Percentiles rank a stretch among this genome's conserved stretches.
Evolutionary conservation across 30 jellyfish, hydroid and myxozoan genomes (phyloP).

Genomic region (Aurelia sp.): DNA sequence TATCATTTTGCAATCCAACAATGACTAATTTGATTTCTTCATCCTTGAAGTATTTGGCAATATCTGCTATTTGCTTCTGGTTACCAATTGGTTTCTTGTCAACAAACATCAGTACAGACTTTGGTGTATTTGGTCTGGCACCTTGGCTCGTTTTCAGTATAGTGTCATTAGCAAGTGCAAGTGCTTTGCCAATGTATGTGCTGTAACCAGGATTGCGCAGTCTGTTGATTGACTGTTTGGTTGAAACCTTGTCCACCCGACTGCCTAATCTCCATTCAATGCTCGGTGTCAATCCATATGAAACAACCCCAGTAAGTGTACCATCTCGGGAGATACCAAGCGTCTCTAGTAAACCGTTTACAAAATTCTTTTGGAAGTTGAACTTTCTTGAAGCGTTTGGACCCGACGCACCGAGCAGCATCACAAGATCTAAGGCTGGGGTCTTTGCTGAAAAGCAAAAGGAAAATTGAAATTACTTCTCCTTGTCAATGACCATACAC

Average conservation of each 20-base stretch:
- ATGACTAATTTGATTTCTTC: constrained; percentile 52
- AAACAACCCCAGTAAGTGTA: constrained; percentile 56
- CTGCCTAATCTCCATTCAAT: constrained; percentile 48
- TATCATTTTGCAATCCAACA: constrained; percentile 61
- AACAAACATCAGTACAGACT: constrained; percentile 68
- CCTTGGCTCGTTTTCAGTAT: constrained; percentile 44
- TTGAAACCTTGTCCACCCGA: not conserved
- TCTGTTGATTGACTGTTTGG: not conserved
- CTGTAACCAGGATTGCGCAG: constrained; percentile 26
- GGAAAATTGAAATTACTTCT: no score
- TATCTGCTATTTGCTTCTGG: not conserved
- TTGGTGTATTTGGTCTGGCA: constrained; percentile 61
- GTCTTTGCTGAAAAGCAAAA: constrained; percentile 54
- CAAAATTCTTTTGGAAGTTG: constrained; percentile 69
- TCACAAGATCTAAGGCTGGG: constrained; percentile 69
- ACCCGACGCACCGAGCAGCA: constrained; percentile 60
- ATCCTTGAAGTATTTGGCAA: constrained; percentile 39
- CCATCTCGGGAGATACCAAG: constrained; percentile 44
- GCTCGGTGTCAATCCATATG: constrained; percentile 44
- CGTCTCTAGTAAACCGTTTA: constrained; percentile 28
- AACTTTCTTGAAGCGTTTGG: constrained; percentile 22
- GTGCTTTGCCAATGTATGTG: constrained; percentile 46
- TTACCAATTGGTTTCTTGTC: constrained; percentile 29
- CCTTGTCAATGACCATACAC: no score
- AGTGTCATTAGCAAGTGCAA: constrained; percentile 47